phyloP scores from a whole-genome alignment of 2,113 vertebrate genomes.

The Peromyscus polionotus region DNA sequence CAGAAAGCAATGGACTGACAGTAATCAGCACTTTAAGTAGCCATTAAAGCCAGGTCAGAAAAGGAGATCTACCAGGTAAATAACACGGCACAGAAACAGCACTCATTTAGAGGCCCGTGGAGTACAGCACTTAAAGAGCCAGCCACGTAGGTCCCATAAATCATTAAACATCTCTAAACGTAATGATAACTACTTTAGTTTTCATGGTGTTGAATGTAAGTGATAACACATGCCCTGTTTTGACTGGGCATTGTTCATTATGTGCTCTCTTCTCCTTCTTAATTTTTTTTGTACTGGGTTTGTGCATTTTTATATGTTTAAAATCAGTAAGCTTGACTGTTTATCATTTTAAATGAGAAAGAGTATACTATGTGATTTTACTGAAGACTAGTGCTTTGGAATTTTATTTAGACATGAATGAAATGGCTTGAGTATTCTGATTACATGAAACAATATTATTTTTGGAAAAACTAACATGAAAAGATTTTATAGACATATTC shows the following conservation, averaged over 20 bases:
- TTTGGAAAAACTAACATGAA: background rate
- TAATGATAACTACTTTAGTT: slow-evolving; percentile 10
- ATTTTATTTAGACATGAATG: background rate
- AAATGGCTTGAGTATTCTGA: slow-evolving; percentile 1
- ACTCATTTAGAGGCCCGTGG: background rate
- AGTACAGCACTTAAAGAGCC: background rate
- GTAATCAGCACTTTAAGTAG: background rate
- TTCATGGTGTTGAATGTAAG: background rate
- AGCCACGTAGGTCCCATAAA: background rate
- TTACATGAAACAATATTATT: background rate
- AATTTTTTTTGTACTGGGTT: background rate
- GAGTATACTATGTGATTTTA: background rate
- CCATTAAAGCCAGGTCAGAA: background rate
- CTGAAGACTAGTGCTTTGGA: background rate
- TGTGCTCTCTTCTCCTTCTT: background rate
- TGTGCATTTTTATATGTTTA: background rate
- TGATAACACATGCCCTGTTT: background rate
- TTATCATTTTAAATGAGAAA: slow-evolving; percentile 45
- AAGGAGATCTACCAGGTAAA: background rate
- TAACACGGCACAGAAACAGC: background rate
- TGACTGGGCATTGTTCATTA: background rate
- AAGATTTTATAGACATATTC: background rate
- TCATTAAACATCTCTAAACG: background rate
- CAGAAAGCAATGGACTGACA: background rate
- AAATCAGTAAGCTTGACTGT: background rate